Percentiles rank a stretch among this genome's conserved stretches.
Conservation (phyloP, 2,888 invertebrate species). For the Automeris io region DNA sequence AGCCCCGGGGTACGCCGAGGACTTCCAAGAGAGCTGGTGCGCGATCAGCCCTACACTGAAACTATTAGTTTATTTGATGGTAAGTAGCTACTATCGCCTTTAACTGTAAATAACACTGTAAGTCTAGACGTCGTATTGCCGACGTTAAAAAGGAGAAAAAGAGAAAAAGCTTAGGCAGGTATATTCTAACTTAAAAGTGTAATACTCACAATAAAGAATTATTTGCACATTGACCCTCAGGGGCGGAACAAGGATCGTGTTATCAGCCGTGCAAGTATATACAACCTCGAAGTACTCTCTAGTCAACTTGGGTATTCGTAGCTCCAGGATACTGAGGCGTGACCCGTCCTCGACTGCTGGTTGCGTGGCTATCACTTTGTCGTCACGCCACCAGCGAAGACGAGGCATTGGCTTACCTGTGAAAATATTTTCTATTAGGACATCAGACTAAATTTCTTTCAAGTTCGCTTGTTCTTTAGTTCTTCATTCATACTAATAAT, state of each 20-base stretch:
- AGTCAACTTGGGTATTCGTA: slow-evolving; percentile 60
- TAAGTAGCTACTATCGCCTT: no score
- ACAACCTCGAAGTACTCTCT: slow-evolving; percentile 81
- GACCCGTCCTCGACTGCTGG: slow-evolving; percentile 55
- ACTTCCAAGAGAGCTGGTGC: no score
- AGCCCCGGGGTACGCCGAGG: no score
- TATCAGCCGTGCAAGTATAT: slow-evolving; percentile 84
- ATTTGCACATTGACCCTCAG: slow-evolving; percentile 81
- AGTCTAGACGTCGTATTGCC: no score
- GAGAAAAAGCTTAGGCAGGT: no score
- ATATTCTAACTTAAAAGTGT: no score
- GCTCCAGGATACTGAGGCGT: slow-evolving; percentile 46
- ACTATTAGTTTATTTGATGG: no score
- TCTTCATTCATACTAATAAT: no score
- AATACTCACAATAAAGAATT: slow-evolving; percentile 80
- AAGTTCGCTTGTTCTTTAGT: background rate
- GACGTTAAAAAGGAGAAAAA: no score
- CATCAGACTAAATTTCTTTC: background rate
- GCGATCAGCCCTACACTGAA: no score
- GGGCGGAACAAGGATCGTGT: slow-evolving; percentile 82
- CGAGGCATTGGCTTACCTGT: slow-evolving; percentile 69
- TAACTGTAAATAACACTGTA: no score
- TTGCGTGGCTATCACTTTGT: slow-evolving; percentile 57
- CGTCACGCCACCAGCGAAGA: slow-evolving; percentile 67
- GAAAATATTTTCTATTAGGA: slow-evolving; percentile 9